Evolutionary conservation across 2,888 invertebrate genomes (phyloP).

Genomic region (Coleophora flavipennella): DNA sequence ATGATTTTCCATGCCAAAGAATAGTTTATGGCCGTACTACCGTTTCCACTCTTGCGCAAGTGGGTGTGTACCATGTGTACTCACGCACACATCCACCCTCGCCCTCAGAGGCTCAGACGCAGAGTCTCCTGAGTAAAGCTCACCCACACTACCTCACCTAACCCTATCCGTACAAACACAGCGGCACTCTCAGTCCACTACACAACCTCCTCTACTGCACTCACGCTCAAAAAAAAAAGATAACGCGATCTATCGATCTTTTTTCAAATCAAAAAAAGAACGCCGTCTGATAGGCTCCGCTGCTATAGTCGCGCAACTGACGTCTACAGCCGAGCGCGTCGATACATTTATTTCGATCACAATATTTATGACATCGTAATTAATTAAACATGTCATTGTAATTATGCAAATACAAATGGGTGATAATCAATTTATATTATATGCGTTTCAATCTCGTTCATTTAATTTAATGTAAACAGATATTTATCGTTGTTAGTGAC

Average conservation of each 20-base stretch:
- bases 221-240: conserved; percentile 72
- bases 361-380: conserved; percentile 63
- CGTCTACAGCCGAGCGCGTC: conserved; percentile 59
- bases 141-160: conserved; percentile 47
- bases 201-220: conserved; percentile 70
- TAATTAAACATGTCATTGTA: conserved; percentile 66
- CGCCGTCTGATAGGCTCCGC: conserved; percentile 45
- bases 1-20: too few relatives aligned
- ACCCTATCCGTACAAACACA: conserved; percentile 59
- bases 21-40: conserved; percentile 33
- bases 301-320: conserved; percentile 56
- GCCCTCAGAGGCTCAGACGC: conserved; percentile 47
- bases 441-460: conserved; percentile 50
- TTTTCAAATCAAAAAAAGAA: conserved; percentile 60
- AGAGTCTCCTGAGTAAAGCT: conserved; percentile 38
- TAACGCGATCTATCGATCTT: conserved; percentile 70
- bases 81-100: conserved; percentile 47
- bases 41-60: conserved; percentile 42
- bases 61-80: conserved; percentile 60
- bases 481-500: conserved; percentile 57
- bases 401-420: conserved; percentile 67
- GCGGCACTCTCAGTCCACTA: conserved; percentile 66
- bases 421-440: conserved; percentile 64
- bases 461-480: conserved; percentile 66
- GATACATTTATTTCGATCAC: conserved; percentile 46